Conservation (phyloP, 2,888 invertebrate genomes). For the Drosophila paracracens region DNA sequence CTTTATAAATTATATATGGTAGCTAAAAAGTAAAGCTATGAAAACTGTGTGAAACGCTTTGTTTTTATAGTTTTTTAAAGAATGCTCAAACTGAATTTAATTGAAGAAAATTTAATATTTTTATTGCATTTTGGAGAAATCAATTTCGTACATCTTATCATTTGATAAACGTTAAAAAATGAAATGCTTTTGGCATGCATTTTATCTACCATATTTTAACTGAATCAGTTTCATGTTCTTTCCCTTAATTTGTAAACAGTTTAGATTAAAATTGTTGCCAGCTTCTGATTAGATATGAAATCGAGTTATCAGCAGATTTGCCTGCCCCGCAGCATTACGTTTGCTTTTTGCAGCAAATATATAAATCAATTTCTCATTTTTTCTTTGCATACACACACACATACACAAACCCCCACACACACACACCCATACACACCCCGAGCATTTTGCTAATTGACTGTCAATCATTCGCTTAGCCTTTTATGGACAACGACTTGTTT, state of each 20-base stretch:
- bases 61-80: too few relatives aligned
- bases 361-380: slow-evolving; percentile 20
- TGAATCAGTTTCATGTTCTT: not conserved
- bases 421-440: not conserved
- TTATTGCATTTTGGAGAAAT: not conserved
- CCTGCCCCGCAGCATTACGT: slow-evolving; percentile 9
- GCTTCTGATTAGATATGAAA: not conserved
- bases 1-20: not conserved
- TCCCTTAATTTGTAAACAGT: not conserved
- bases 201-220: not conserved
- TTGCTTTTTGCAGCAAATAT: slow-evolving; percentile 5
- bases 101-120: not conserved
- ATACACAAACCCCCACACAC: not conserved
- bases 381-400: slow-evolving; percentile 3
- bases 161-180: not conserved
- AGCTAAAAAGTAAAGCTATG: not conserved
- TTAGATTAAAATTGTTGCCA: not conserved
- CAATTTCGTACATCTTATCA: not conserved
- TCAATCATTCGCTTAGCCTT: slow-evolving; percentile 46
- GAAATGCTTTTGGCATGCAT: not conserved
- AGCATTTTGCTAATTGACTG: slow-evolving; percentile 44
- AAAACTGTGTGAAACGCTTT: not conserved
- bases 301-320: slow-evolving; percentile 16
- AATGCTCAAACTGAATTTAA: not conserved
- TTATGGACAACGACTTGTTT: slow-evolving; percentile 37